A percentile compares a stretch with the other conserved stretches of the same genome.
Conservation (phyloP, 37 sponge, comb jelly and placozoan genomes). For the Crambe crambe region DNA sequence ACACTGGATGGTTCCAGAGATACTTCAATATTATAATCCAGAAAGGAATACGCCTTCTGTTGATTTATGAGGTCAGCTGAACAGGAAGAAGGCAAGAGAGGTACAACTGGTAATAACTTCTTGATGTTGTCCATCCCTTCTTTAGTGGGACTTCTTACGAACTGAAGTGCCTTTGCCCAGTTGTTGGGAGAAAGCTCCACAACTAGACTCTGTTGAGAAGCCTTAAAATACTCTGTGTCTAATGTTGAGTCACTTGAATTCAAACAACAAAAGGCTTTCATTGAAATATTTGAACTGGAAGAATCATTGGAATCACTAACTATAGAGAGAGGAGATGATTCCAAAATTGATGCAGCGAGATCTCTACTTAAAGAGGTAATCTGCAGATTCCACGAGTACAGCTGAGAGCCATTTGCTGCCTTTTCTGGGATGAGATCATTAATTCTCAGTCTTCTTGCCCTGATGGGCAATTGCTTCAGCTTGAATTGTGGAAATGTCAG, state of each 20-base stretch:
- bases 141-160: conserved; percentile 27
- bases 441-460: conserved; percentile 11
- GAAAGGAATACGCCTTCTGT: neutral
- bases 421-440: neutral
- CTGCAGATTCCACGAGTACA: neutral
- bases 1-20: conserved; percentile 8
- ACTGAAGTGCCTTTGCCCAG: conserved; percentile 22
- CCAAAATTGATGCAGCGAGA: neutral
- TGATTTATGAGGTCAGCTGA: neutral
- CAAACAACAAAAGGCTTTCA: too few species aligned
- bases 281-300: too few species aligned
- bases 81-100: neutral
- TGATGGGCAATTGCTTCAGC: neutral
- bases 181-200: neutral
- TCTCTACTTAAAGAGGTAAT: conserved; percentile 2
- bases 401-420: neutral
- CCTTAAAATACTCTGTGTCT: neutral
- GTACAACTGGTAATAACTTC: neutral
- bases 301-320: neutral
- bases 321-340: neutral
- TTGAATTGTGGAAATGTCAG: conserved; percentile 11
- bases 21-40: neutral
- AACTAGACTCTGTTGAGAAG: neutral
- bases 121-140: conserved; percentile 9
- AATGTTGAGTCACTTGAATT: neutral